Percentiles rank a stretch among this genome's conserved stretches.
Evolutionary conservation across 2,113 vertebrate species (phyloP).

Genomic region (Alligator sinensis): DNA sequence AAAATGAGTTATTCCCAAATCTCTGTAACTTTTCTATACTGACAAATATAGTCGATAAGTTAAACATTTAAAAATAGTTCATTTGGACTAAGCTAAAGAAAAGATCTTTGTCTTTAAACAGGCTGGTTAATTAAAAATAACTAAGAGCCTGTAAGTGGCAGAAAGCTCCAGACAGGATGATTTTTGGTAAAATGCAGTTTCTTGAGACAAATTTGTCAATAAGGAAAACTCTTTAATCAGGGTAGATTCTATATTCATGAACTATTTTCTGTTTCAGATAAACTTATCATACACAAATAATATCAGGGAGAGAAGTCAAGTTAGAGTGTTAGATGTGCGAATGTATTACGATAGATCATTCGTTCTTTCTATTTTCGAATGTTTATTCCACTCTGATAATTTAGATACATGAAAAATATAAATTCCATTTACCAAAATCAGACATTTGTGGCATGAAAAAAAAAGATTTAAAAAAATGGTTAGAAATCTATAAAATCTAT

Average conservation of each 20-base stretch:
- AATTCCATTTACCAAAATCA: slow-evolving; percentile 46
- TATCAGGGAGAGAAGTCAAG: slow-evolving; percentile 23
- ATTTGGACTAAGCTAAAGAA: slow-evolving; percentile 47
- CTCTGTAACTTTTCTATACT: slow-evolving; percentile 31
- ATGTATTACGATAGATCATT: neutral
- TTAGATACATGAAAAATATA: slow-evolving; percentile 56
- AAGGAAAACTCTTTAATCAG: slow-evolving; percentile 45
- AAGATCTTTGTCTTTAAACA: slow-evolving; percentile 37
- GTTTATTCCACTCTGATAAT: slow-evolving; percentile 53
- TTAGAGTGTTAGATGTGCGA: slow-evolving; percentile 37
- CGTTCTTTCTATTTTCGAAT: slow-evolving; percentile 51
- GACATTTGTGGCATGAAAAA: slow-evolving; percentile 36
- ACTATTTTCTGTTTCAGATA: slow-evolving; percentile 45
- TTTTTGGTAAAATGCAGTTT: slow-evolving; percentile 43
- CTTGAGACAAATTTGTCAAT: slow-evolving; percentile 46
- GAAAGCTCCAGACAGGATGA: slow-evolving; percentile 23
- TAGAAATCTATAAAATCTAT: slow-evolving; percentile 42
- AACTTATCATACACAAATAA: slow-evolving; percentile 28
- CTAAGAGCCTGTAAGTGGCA: slow-evolving; percentile 33
- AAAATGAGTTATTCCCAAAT: slow-evolving; percentile 15
- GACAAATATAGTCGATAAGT: slow-evolving; percentile 20
- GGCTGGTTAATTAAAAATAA: slow-evolving; percentile 62
- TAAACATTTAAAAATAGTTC: slow-evolving; percentile 58
- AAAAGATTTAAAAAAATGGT: slow-evolving; percentile 28
- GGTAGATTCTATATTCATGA: slow-evolving; percentile 16